Evolutionary conservation across 37 sponge, comb jelly and placozoan genomes (phyloP).

Genomic region (Chondrosia reniformis): DNA sequence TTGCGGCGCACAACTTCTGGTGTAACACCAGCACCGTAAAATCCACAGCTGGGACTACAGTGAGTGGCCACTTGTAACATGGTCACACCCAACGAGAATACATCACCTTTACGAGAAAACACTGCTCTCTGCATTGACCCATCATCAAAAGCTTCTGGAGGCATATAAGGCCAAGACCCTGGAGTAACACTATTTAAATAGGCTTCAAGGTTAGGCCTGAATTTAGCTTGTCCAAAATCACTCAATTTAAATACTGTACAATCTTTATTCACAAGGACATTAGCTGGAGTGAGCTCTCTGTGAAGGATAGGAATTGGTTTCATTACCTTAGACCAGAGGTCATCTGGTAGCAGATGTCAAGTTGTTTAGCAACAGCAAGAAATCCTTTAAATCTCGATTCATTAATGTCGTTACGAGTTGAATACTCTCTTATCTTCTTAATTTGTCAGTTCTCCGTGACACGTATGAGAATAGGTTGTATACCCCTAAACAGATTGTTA

Average conservation of each 20-base stretch:
- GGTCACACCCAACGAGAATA: constrained; percentile 6
- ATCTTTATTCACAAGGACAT: constrained; percentile 1
- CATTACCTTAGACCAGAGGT: neutral
- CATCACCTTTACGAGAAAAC: neutral
- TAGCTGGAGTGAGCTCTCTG: neutral
- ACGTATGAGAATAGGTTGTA: too few relatives aligned
- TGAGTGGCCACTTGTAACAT: neutral
- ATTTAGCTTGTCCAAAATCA: constrained; percentile 8
- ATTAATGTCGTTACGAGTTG: too few relatives aligned
- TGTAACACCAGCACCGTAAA: neutral
- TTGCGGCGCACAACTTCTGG: neutral
- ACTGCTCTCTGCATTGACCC: neutral
- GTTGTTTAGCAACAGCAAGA: too few relatives aligned
- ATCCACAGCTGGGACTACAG: neutral
- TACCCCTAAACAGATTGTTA: too few relatives aligned
- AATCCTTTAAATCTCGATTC: too few relatives aligned
- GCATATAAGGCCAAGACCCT: neutral
- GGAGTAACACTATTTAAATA: neutral
- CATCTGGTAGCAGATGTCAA: neutral
- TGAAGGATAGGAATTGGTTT: neutral
- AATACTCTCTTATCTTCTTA: too few relatives aligned
- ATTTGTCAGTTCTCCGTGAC: too few relatives aligned
- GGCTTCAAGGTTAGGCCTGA: neutral
- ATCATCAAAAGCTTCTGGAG: neutral
- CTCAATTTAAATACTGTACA: neutral